These are phyloP conservation scores for Eupithecia tripunctaria DNA, from an alignment of 2,888 invertebrate species.

Conservation along the genomic window DNA sequence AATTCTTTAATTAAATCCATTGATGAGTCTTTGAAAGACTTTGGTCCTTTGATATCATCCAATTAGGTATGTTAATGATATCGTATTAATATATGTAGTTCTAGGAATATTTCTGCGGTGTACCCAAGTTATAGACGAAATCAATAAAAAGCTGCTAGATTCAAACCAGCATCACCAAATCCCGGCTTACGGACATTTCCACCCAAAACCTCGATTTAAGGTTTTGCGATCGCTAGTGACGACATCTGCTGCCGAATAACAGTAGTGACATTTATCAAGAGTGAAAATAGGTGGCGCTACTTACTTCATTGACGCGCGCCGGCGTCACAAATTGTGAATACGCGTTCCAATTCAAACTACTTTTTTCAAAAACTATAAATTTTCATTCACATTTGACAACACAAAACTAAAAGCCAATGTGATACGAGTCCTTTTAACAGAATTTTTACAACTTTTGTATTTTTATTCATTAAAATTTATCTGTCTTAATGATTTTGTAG, in stretches of 20 bases:
- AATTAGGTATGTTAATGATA: neutral
- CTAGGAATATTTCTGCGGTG: no score
- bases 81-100: neutral
- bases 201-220: constrained; percentile 13
- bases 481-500: neutral
- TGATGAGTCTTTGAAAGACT: neutral
- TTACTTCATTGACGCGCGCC: constrained; percentile 38
- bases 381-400: constrained; percentile 37
- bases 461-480: no score
- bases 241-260: constrained; percentile 46
- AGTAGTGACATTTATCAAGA: constrained; percentile 46
- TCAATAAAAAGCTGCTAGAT: constrained; percentile 3
- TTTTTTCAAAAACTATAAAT: constrained; percentile 31
- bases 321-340: constrained; percentile 22
- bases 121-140: neutral
- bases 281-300: constrained; percentile 36
- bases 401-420: constrained; percentile 36
- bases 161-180: constrained; percentile 24
- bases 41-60: neutral
- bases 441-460: neutral
- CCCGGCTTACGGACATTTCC: constrained; percentile 15
- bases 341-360: constrained; percentile 30
- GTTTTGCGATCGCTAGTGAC: constrained; percentile 23
- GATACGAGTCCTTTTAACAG: constrained; percentile 19
- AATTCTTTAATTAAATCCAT: neutral